Conservation (phyloP, 2,888 invertebrate species). For the Pristionchus arcanus region DNA sequence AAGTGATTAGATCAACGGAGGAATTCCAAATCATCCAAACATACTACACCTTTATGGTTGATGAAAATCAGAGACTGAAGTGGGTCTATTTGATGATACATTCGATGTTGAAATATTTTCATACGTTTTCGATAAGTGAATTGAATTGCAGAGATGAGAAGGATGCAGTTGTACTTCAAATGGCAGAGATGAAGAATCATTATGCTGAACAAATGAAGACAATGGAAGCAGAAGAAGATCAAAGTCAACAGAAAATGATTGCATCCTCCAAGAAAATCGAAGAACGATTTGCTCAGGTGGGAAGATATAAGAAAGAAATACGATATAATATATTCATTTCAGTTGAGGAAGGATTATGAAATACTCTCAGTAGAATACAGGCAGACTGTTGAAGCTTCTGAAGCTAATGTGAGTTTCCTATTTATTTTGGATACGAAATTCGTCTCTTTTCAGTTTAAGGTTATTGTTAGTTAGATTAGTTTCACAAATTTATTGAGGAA, state of each 20-base stretch:
- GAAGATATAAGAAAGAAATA: not conserved
- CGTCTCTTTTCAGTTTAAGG: too few species aligned
- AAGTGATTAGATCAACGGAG: slow-evolving; percentile 81
- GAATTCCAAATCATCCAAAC: slow-evolving; percentile 98
- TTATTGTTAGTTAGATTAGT: too few species aligned
- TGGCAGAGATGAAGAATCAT: slow-evolving; percentile 32
- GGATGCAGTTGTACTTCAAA: not conserved
- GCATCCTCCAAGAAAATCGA: not conserved
- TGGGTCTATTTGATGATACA: slow-evolving; percentile 81
- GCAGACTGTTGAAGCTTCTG: slow-evolving; percentile 24
- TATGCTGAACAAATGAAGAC: slow-evolving; percentile 23
- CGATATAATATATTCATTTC: not conserved
- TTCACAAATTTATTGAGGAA: too few species aligned
- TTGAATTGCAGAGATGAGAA: slow-evolving; percentile 48
- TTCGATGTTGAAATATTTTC: slow-evolving; percentile 84
- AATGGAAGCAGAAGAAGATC: slow-evolving; percentile 32
- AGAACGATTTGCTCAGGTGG: slow-evolving; percentile 11
- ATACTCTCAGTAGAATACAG: slow-evolving; percentile 5
- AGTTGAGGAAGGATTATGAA: slow-evolving; percentile 46
- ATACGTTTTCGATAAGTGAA: not conserved
- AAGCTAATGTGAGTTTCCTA: slow-evolving; percentile 24
- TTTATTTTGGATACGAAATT: not conserved
- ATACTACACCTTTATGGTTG: slow-evolving; percentile 97
- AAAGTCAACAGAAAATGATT: slow-evolving; percentile 5
- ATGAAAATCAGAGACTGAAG: slow-evolving; percentile 83